Evolutionary conservation across 2,888 invertebrate species (phyloP).

Genomic region (Scotopteryx bipunctaria): DNA sequence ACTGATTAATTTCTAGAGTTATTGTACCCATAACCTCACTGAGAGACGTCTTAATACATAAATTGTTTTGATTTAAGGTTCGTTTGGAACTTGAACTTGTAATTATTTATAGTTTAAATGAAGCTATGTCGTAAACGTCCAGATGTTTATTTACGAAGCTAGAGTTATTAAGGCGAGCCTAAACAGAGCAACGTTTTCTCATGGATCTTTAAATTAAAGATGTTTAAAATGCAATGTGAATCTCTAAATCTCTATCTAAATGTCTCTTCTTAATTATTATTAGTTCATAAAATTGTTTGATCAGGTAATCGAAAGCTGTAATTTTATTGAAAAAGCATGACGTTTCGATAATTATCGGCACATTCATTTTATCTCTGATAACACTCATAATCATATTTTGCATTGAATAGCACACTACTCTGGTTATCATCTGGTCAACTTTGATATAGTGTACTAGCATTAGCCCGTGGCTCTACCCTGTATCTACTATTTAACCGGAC

Average conservation of each 20-base stretch:
- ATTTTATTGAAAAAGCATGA: too few relatives aligned
- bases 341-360: too few relatives aligned
- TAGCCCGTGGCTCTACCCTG: too few relatives aligned
- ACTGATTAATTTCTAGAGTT: conserved; percentile 19
- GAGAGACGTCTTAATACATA: conserved; percentile 57
- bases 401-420: too few relatives aligned
- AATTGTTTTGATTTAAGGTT: conserved; percentile 65
- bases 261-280: conserved; percentile 13
- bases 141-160: conserved; percentile 60
- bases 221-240: conserved; percentile 13
- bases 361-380: too few relatives aligned
- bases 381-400: too few relatives aligned
- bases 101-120: conserved; percentile 73
- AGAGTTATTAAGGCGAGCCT: conserved; percentile 48
- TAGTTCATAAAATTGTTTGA: conserved; percentile 11
- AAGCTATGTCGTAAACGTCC: conserved; percentile 66
- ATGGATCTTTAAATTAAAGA: conserved; percentile 15
- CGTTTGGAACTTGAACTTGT: conserved; percentile 50
- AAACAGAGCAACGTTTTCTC: conserved; percentile 27
- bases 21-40: conserved; percentile 29
- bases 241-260: too few relatives aligned
- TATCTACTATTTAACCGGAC: too few relatives aligned
- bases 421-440: too few relatives aligned
- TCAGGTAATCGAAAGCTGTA: not conserved
- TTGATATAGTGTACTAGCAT: too few relatives aligned